These are phyloP conservation scores for Dicycla oo DNA, from an alignment of 2,888 invertebrate species.

Conservation along the genomic window DNA sequence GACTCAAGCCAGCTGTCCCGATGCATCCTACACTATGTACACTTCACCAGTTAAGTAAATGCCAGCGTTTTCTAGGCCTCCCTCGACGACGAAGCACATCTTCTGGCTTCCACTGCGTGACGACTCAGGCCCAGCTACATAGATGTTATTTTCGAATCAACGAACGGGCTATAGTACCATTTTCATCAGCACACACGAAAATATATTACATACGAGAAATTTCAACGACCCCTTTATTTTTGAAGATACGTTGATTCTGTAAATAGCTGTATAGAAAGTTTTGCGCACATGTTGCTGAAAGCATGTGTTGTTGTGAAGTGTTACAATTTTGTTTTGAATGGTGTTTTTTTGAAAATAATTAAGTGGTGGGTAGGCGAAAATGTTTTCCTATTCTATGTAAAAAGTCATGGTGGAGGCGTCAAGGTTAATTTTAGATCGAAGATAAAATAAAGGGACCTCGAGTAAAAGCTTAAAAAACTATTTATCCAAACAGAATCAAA, in stretches of 20 bases:
- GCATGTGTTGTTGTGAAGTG: slow-evolving; percentile 23
- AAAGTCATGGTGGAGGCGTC: not conserved
- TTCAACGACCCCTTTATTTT: slow-evolving; percentile 45
- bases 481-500: not conserved
- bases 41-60: too few relatives aligned
- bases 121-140: slow-evolving; percentile 11
- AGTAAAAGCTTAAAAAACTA: not conserved
- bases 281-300: slow-evolving; percentile 30
- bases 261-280: slow-evolving; percentile 36
- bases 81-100: too few relatives aligned
- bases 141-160: slow-evolving; percentile 31
- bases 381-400: not conserved
- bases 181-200: slow-evolving; percentile 15
- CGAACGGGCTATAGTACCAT: slow-evolving; percentile 31
- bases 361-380: not conserved
- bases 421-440: not conserved
- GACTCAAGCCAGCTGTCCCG: too few relatives aligned
- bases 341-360: slow-evolving; percentile 16
- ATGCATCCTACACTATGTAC: too few relatives aligned
- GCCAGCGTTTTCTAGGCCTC: too few relatives aligned
- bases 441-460: not conserved
- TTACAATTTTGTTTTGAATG: slow-evolving; percentile 23
- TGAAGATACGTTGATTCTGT: slow-evolving; percentile 14
- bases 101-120: not conserved
- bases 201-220: slow-evolving; percentile 19